A percentile compares a stretch with the other conserved stretches of the same genome.
Evolutionary conservation across 2,888 invertebrate species (phyloP).

Genomic region (Drosophila pseudotakahashii): DNA sequence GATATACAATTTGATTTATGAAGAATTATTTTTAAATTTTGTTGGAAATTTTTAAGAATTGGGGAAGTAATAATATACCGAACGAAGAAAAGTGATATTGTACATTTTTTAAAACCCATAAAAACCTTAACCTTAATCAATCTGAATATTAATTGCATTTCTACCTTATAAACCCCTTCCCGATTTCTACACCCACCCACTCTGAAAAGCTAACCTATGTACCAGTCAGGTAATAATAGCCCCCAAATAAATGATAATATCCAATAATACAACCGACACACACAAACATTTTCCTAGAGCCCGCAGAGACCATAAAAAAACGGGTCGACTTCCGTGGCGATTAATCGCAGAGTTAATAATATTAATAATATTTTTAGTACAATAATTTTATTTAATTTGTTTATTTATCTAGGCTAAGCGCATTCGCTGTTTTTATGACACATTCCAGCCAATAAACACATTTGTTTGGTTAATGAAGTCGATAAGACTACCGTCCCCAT

Average conservation of each 20-base stretch:
- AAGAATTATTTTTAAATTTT: too few species aligned
- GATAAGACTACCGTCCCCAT: slow-evolving; percentile 75
- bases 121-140: too few species aligned
- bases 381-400: slow-evolving; percentile 75
- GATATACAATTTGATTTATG: too few species aligned
- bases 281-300: background rate
- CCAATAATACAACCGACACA: slow-evolving; percentile 6
- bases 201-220: background rate
- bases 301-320: slow-evolving; percentile 18
- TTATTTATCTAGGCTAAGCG: slow-evolving; percentile 69
- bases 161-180: background rate
- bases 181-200: too few species aligned
- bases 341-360: slow-evolving; percentile 53
- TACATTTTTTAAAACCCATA: too few species aligned
- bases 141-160: background rate
- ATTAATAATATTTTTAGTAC: slow-evolving; percentile 69
- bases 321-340: slow-evolving; percentile 38
- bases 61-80: too few species aligned
- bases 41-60: too few species aligned
- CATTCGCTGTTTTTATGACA: slow-evolving; percentile 42
- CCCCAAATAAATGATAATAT: slow-evolving; percentile 26
- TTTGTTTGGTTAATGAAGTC: slow-evolving; percentile 76
- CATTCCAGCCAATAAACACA: slow-evolving; percentile 63
- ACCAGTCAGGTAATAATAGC: slow-evolving; percentile 1
- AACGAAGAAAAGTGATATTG: too few species aligned